Evolutionary conservation across 2,888 invertebrate genomes (phyloP).

Genomic region (Micoletzkya japonica): DNA sequence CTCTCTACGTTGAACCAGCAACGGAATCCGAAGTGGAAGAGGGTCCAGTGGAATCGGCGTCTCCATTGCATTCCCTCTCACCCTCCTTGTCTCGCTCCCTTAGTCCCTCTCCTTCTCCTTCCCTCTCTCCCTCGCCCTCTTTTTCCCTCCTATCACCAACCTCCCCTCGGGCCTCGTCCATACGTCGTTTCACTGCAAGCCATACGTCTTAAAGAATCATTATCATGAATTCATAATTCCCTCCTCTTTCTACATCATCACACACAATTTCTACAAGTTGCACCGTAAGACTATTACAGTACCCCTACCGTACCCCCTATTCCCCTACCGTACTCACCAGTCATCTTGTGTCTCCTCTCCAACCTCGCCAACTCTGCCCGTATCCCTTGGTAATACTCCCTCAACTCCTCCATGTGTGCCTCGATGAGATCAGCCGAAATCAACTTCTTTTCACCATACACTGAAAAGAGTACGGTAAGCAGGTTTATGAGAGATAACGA

Average conservation of each 20-base stretch:
- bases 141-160: too few species aligned
- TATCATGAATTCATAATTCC: not conserved
- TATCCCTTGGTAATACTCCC: not conserved
- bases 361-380: not conserved
- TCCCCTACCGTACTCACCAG: not conserved
- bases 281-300: not conserved
- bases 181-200: constrained; percentile 7
- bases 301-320: too few species aligned
- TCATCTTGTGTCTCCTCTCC: constrained; percentile 1
- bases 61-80: too few species aligned
- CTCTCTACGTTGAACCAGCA: too few species aligned
- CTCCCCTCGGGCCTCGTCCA: not conserved
- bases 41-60: too few species aligned
- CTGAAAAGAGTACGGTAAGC: not conserved
- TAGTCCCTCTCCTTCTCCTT: too few species aligned
- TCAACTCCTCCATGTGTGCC: not conserved
- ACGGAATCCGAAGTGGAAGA: too few species aligned
- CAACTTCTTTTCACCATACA: constrained; percentile 8
- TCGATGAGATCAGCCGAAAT: not conserved
- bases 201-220: not conserved
- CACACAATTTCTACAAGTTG: not conserved
- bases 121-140: too few species aligned
- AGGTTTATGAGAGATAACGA: not conserved
- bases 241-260: not conserved
- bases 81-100: too few species aligned